phyloP scores from a whole-genome alignment of 2,113 vertebrate genomes.

The Ctenodactylus gundi region DNA sequence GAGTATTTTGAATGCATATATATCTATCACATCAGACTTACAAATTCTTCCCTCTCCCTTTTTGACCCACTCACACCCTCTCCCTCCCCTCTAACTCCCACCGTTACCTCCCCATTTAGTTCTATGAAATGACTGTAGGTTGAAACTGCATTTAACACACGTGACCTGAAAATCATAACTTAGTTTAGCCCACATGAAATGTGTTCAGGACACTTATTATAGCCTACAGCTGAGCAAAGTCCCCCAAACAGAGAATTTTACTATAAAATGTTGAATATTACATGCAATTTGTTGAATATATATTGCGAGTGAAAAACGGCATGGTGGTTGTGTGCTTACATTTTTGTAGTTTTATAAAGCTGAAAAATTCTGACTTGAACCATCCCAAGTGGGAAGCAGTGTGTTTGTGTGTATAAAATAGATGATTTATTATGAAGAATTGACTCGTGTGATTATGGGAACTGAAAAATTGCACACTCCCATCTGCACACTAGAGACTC shows the following conservation, averaged over 20 bases:
- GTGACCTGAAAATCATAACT: neutral
- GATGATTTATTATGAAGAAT: neutral
- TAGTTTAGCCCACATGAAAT: neutral
- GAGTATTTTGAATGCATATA: no score
- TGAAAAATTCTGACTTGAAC: neutral
- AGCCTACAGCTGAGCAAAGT: neutral
- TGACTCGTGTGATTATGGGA: neutral
- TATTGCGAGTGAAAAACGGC: neutral
- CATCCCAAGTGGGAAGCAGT: neutral
- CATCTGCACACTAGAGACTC: neutral
- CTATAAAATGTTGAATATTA: neutral
- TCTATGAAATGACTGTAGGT: neutral
- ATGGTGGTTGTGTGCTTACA: neutral
- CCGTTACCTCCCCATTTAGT: no score
- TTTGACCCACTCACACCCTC: no score
- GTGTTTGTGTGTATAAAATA: neutral
- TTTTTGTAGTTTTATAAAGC: neutral
- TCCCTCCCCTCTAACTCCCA: no score
- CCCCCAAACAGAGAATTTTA: neutral
- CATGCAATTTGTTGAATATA: neutral
- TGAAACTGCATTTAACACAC: neutral
- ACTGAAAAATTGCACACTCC: neutral
- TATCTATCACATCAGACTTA: no score
- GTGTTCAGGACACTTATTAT: neutral
- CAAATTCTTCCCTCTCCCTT: no score